Base-by-base conservation (phyloP, 2,888 invertebrate genomes). In the Cistogaster globosa region DNA sequence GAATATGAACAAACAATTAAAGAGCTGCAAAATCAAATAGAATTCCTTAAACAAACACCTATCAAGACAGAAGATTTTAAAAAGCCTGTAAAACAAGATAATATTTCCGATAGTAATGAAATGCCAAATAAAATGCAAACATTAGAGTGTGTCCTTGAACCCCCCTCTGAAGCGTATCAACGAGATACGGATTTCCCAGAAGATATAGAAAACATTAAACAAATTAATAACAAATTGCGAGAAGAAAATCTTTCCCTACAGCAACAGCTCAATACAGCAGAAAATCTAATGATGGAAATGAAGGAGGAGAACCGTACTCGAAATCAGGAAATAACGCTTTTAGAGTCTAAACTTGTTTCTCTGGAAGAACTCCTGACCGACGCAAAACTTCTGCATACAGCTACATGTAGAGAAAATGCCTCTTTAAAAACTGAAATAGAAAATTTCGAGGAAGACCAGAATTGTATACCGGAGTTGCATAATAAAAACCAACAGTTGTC, bases 1-100 rank as follows among this genome's bases (percentile, higher is more conserved):
- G 32, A 36, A 68, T 90, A 90, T 68, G 88, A 89, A 45, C 22
- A 7, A 6, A 83, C 14, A 2, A 69, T 90, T n/a, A 26, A 81
- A 12, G 58, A 65, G 0, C 45, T 90, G 7, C 55, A 87, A 20
- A 55, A 78, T n/a, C 55, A 87, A 62, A 36, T 83, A 11, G 55
- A 72, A 32, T 3, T 6, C 1, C 11, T 84, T 0, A 57, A 65
- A 62, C 26, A 57, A 57, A 14, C 12, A 22, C 12, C 9, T 3
- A 42, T 11, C 38, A 63, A 36, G 5, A 6, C 32, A 9, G 45
- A n/a, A n/a, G 51, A 45, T 12, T 65, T 76, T 18, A 57, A 69
- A 48, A 55, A 14, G 7, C 22, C 20, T 26, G 38, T 45, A 36
- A 55, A 68, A 57, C 26, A 62, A 18, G 68, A 74, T 58, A 48